These are phyloP conservation scores for Netta rufina DNA, from an alignment of 2,797 vertebrate species.

Conservation along the genomic window DNA sequence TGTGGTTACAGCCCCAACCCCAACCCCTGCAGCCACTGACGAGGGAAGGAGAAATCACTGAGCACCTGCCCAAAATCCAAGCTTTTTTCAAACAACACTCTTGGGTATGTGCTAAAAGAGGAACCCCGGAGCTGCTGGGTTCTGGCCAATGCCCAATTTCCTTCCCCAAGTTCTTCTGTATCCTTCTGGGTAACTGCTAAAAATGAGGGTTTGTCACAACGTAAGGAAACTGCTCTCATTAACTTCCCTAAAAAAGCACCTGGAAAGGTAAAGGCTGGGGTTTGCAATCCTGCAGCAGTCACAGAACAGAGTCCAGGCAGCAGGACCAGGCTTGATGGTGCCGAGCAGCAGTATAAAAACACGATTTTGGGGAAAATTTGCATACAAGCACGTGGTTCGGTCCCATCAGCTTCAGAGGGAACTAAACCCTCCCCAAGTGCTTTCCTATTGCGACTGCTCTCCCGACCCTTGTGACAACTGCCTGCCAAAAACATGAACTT, in stretches of 20 bases:
- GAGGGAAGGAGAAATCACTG: not conserved
- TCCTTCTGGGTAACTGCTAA: not conserved
- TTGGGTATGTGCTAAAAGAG: accelerated
- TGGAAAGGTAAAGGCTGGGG: not conserved
- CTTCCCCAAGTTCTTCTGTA: not conserved
- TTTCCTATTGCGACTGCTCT: no score
- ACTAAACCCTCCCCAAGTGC: accelerated
- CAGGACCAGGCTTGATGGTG: not conserved
- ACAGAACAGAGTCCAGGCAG: not conserved
- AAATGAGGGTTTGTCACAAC: not conserved
- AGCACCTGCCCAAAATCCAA: not conserved
- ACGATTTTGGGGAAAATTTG: not conserved
- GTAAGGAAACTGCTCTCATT: not conserved
- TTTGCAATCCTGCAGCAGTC: not conserved
- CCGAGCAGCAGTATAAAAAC: not conserved
- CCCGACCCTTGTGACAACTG: accelerated
- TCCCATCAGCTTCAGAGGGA: not conserved
- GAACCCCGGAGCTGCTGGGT: accelerated
- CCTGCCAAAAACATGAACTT: not conserved
- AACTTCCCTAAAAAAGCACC: not conserved
- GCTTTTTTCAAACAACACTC: not conserved
- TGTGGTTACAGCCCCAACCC: not conserved
- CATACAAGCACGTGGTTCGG: not conserved
- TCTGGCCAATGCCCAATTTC: accelerated
- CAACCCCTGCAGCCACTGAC: not conserved